A percentile compares a stretch with the other conserved stretches of the same genome.
phyloP scores from a whole-genome alignment of 2,888 invertebrate genomes.

The Empis stercorea region DNA sequence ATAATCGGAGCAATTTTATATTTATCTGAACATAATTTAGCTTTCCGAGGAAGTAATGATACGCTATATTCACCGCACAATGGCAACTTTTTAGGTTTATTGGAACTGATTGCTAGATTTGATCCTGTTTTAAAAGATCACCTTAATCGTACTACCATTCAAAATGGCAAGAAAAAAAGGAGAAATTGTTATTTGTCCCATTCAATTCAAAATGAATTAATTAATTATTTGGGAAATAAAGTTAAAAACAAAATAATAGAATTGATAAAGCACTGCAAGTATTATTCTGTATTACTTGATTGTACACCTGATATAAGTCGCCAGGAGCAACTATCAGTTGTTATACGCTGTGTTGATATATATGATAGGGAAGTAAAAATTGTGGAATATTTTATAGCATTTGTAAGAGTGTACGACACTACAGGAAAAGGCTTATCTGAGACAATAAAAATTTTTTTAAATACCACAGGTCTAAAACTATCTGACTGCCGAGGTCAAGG shows the following conservation, averaged over 20 bases:
- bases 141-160: not conserved
- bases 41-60: slow-evolving; percentile 1
- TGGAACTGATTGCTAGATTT: slow-evolving; percentile 4
- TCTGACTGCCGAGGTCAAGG: slow-evolving; percentile 2
- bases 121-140: slow-evolving; percentile 4
- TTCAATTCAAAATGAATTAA: slow-evolving; percentile 1
- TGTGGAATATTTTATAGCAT: not conserved
- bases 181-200: not conserved
- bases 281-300: not conserved
- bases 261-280: slow-evolving; percentile 1
- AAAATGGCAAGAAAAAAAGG: not conserved
- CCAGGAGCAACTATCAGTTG: not conserved
- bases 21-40: slow-evolving; percentile 4
- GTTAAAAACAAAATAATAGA: not conserved
- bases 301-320: not conserved
- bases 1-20: slow-evolving; percentile 3
- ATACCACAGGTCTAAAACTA: not conserved
- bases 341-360: not conserved
- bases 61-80: slow-evolving; percentile 1
- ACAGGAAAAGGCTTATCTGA: not conserved
- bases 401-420: not conserved
- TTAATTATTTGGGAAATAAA: not conserved
- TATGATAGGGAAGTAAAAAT: not conserved
- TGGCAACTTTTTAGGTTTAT: slow-evolving; percentile 3
- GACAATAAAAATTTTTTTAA: not conserved